Evolutionary conservation across 2,797 vertebrate genomes (phyloP), one percentile per base, ranked within the genome.

Genomic region (Valencia hispanica): DNA sequence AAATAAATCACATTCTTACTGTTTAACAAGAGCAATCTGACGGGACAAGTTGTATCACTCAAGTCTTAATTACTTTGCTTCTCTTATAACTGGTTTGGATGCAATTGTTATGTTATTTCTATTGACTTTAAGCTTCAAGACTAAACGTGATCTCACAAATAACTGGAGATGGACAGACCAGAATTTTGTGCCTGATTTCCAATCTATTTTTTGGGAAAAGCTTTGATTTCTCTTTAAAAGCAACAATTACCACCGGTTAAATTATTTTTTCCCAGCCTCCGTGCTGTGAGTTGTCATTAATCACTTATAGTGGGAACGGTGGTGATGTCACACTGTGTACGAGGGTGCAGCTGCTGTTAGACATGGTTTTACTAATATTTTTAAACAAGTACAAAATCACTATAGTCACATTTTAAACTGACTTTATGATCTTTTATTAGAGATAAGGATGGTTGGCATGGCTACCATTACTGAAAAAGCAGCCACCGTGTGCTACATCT

Each of bases 1-100:
- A 55, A 47, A 59, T 72, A 39, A 57, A 71, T 70, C 39, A 77
- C 66, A 80, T 75, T 72, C 57, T 11, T 30, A 36, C 30, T 41
- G 47, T 63, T 73, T 80, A 39, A 41, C 65, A 41, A 59, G 53
- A 32, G 51, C 30, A 48, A 51, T 18, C 7, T 68, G 25, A 68
- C 45, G 25, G 9, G 25, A 27, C 65, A 39, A 22, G 6, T 41
- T 5, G 65, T n/a, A 27, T 43, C 3, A 25, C 22, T 43, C 15
- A 3, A 43, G 25, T 1, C 25, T 27, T 27, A 43, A 45, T 27
- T 27, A 9, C 14, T 41, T 5, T 0, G 39, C 2, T 65, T 39
- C 32, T 12, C 18, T 22, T 39, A 25, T 22, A 61, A 61, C 15
- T 32, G 22, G 20, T 34, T 22, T 65, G 61, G 61, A 11, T 39